Evolutionary conservation across 2,888 invertebrate species (phyloP), one percentile per base, ranked within the genome.

Genomic region (Drosophila prolongata): DNA sequence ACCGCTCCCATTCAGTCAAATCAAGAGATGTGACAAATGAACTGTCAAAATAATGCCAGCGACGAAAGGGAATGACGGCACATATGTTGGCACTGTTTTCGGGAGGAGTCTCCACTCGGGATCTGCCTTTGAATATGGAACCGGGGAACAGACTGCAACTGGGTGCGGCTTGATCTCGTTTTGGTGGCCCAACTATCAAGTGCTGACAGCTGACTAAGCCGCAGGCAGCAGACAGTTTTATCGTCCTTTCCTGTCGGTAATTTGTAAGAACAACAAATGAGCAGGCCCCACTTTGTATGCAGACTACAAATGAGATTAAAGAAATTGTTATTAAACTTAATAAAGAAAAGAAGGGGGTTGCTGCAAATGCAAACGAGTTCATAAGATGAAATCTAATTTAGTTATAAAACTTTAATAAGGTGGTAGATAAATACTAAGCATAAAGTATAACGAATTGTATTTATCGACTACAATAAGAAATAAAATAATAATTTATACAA

Each of bases 11-110:
- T 61, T 65, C 76, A 69, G 74, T 68, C 81, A 84, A 83, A 83
- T 83, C 83, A 88, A 67, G 74, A 78, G 83, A 76, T 73, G 78
- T 83, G 83, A 83, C 83, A 83, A 83, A 83, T 83, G 83, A 83
- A 83, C 87, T 83, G 88, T 83, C 83, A 88, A 78, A 83, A 83
- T 83, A 82, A 79, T 85, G 80, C 80, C 79, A 82, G 85, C 78
- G 87, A 76, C 73, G 50, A 77, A 81, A 80, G 85, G 74, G 67
- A 71, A 62, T 72, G 74, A 73, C 69, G 74, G 76, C 88, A 86
- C 76, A 88, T 70, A 68, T 87, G 75, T 42, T 42, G 38, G 46
- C 24, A 16, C 19, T 19, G 62, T 42, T 62, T 34, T 34, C 43
- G 42, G 27, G 42, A 49, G 59, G 68, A 53, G 53, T 49, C 50